Evolutionary conservation across 2,113 vertebrate species (phyloP).

Genomic region (Spea multiplicata): DNA sequence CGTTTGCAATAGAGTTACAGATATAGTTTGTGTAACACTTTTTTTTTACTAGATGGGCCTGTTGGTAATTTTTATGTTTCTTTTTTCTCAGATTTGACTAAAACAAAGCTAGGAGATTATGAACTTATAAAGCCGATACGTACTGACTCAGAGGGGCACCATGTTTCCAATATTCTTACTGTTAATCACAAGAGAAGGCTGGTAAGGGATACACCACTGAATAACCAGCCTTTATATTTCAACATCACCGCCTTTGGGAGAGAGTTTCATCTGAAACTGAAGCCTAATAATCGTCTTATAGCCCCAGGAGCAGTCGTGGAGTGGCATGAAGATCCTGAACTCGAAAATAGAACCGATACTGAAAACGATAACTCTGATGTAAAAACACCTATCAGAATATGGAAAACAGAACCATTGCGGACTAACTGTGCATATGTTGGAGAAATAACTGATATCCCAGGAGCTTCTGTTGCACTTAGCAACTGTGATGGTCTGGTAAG

Average conservation of each 20-base stretch:
- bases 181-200: conserved; percentile 79
- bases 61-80: neutral
- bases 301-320: conserved; percentile 85
- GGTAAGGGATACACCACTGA: conserved; percentile 64
- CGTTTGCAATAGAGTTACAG: too few relatives aligned
- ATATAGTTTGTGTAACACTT: too few relatives aligned
- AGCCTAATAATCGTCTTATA: conserved; percentile 76
- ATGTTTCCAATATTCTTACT: conserved; percentile 83
- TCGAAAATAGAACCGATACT: conserved; percentile 41
- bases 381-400: conserved; percentile 54
- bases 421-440: conserved; percentile 90
- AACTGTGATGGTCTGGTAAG: conserved; percentile 98
- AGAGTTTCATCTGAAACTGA: conserved; percentile 87
- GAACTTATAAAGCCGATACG: conserved; percentile 86
- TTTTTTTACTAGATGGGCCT: too few relatives aligned
- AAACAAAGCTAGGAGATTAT: conserved; percentile 71
- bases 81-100: conserved; percentile 66
- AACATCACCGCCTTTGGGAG: conserved; percentile 89
- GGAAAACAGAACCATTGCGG: conserved; percentile 80
- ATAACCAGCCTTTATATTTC: conserved; percentile 75
- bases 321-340: conserved; percentile 74
- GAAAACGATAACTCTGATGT: conserved; percentile 15
- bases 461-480: conserved; percentile 92
- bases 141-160: conserved; percentile 82
- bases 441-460: conserved; percentile 84